Percentiles rank a stretch among this genome's conserved stretches.
Conservation (phyloP, 1,140 invertebrate genomes). For the Ganaspis sp. region DNA sequence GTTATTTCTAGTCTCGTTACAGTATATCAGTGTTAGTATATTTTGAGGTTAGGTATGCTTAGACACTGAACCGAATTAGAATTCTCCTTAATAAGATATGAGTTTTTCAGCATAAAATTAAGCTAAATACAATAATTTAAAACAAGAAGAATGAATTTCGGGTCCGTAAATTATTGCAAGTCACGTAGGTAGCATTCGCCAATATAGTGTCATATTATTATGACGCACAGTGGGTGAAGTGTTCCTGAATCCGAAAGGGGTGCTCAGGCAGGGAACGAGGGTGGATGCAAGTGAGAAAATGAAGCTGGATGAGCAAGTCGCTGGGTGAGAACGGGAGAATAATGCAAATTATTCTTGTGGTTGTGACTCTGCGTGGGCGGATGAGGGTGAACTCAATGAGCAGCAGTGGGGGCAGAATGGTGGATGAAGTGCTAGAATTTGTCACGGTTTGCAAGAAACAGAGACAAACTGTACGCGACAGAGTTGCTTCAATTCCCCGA, state of each 20-base stretch:
- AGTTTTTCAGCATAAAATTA: too few relatives aligned
- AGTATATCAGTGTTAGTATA: too few relatives aligned
- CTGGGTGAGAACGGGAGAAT: conserved; percentile 51
- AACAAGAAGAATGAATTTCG: conserved; percentile 30
- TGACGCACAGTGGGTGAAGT: conserved; percentile 46
- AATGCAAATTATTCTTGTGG: conserved; percentile 58
- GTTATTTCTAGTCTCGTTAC: too few relatives aligned
- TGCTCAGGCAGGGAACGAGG: conserved; percentile 21
- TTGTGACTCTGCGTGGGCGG: conserved; percentile 35
- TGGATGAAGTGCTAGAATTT: conserved; percentile 51
- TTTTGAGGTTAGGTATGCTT: too few relatives aligned
- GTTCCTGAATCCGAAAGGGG: conserved; percentile 36
- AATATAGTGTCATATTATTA: conserved; percentile 52
- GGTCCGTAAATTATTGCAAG: conserved; percentile 53
- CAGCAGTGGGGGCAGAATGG: conserved; percentile 13
- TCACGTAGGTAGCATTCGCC: conserved; percentile 51
- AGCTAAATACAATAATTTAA: not conserved
- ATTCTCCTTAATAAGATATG: too few relatives aligned
- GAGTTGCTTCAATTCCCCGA: not conserved
- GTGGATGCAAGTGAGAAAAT: conserved; percentile 32
- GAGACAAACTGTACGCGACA: conserved; percentile 13
- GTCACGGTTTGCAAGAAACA: conserved; percentile 53
- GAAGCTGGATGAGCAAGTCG: conserved; percentile 34
- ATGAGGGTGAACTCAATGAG: conserved; percentile 33
- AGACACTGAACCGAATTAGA: too few relatives aligned